phyloP scores from a whole-genome alignment of 2,888 invertebrate genomes.

The Deroplatys truncata region DNA sequence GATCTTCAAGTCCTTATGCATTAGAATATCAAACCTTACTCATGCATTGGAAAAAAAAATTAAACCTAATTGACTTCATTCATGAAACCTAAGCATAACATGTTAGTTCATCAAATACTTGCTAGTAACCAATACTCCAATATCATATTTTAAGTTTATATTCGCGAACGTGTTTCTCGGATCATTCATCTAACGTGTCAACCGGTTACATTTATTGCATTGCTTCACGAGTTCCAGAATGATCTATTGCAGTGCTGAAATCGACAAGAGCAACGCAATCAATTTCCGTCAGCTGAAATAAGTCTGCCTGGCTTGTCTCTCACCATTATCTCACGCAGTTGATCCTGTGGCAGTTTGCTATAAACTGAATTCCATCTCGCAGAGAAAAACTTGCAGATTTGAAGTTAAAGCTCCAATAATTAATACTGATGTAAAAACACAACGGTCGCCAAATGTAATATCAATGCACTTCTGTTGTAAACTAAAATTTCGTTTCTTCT shows the following conservation, averaged over 20 bases:
- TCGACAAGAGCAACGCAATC: background rate
- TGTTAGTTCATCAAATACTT: background rate
- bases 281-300: background rate
- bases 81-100: background rate
- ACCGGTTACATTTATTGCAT: background rate
- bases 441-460: no score
- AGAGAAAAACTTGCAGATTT: no score
- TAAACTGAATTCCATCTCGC: no score
- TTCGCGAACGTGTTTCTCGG: background rate
- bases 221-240: background rate
- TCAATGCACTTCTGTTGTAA: no score
- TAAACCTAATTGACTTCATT: background rate
- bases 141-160: background rate
- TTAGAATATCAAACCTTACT: background rate
- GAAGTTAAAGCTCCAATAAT: no score
- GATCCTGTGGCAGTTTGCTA: no score
- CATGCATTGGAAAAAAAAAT: background rate
- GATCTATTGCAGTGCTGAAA: background rate
- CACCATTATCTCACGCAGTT: background rate
- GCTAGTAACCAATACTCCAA: background rate
- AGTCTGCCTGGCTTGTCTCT: background rate
- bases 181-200: background rate
- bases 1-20: no score
- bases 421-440: no score
- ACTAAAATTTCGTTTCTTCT: no score